Evolutionary conservation across 2,797 vertebrate genomes (phyloP).

Genomic region (Gobio occitaniae): DNA sequence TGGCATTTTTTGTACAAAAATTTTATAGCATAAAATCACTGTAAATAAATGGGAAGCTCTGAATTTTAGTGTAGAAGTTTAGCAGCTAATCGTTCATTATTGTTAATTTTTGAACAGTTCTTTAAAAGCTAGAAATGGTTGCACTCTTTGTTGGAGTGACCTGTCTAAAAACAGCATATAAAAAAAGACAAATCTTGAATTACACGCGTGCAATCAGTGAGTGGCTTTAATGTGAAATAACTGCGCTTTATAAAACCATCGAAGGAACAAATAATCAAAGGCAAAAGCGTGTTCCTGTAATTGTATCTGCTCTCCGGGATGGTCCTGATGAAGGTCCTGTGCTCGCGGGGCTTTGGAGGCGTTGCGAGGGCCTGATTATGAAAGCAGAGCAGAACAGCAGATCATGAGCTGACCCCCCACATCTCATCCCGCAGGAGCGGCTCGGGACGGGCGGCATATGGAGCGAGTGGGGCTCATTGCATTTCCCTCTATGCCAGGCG

Average conservation of each 20-base stretch:
- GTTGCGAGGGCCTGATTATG: slow-evolving; percentile 59
- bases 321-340: slow-evolving; percentile 54
- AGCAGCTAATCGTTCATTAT: neutral
- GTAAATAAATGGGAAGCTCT: neutral
- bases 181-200: neutral
- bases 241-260: neutral
- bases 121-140: neutral
- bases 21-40: neutral
- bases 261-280: slow-evolving; percentile 15
- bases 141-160: neutral
- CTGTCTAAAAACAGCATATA: neutral
- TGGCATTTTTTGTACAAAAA: too few relatives aligned
- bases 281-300: slow-evolving; percentile 65
- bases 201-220: neutral
- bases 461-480: slow-evolving; percentile 21
- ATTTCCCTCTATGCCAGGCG: neutral
- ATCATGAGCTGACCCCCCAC: slow-evolving; percentile 41
- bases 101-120: neutral
- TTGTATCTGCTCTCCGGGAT: slow-evolving; percentile 57
- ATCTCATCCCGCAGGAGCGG: slow-evolving; percentile 36
- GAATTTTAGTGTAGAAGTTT: neutral
- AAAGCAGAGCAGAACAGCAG: slow-evolving; percentile 64
- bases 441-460: slow-evolving; percentile 15
- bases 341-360: slow-evolving; percentile 60
- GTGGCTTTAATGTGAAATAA: neutral